A percentile compares a stretch with the other conserved stretches of the same genome.
Conservation (phyloP, 37 sponge, comb jelly and placozoan species). For the Amphimedon queenslandica region DNA sequence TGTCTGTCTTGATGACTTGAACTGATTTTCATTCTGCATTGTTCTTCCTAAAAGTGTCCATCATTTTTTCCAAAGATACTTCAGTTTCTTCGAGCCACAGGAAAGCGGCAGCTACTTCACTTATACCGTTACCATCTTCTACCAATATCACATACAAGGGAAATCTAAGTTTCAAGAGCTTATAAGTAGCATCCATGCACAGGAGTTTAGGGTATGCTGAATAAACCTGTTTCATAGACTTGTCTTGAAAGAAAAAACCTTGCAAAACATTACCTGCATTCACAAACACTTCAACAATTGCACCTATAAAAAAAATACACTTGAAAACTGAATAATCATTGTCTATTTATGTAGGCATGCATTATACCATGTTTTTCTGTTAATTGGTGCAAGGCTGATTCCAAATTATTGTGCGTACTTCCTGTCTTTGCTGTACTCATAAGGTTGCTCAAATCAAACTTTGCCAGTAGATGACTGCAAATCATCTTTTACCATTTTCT, state of each 20-base stretch:
- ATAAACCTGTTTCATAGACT: conserved; percentile 21
- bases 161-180: conserved; percentile 24
- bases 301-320: conserved; percentile 21
- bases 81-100: conserved; percentile 20
- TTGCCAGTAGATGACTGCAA: no score
- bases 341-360: no score
- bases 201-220: conserved; percentile 34
- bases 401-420: conserved; percentile 13
- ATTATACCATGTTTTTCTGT: conserved; percentile 17
- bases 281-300: conserved; percentile 25
- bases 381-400: no score
- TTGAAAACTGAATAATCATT: no score
- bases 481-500: not conserved
- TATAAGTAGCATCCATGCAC: conserved; percentile 41
- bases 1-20: conserved; percentile 33
- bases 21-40: conserved; percentile 21
- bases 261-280: conserved; percentile 12
- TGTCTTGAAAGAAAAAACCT: conserved; percentile 38
- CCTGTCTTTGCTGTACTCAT: not conserved
- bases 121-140: conserved; percentile 31
- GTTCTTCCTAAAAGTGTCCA: conserved; percentile 23
- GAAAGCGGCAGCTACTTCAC: conserved; percentile 21
- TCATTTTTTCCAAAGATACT: conserved; percentile 15
- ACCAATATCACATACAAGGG: conserved; percentile 14
- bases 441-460: no score